Base-by-base conservation (phyloP, 2,797 vertebrate species). In the Enteromius anoplus region DNA sequence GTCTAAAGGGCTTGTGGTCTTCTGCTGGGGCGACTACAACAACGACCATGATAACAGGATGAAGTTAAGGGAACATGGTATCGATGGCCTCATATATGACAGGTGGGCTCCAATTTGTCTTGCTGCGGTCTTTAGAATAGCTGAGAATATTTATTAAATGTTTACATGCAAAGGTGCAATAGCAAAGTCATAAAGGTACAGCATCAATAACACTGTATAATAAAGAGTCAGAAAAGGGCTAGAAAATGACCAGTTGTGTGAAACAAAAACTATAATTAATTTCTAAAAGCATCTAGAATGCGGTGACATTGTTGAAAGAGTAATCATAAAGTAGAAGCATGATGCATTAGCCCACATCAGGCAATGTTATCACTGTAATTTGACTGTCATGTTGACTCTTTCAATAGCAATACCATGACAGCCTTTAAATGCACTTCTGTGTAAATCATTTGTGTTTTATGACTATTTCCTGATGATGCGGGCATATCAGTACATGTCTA, bases 1-100 rank as follows among this genome's bases (percentile, higher is more conserved):
- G 89, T 93, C 95, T 8, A 98, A 97, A 92, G 97, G 96, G 75
- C 92, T 99, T 73, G 96, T 99, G 84, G 94, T 99, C 69, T 99
- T 99, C 92, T 95, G 97, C 72, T 99, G 98, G 98, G 98, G 98
- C 0, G 97, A 99, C 2, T 96, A 99, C 82, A 97, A 97, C 91
- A 99, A 99, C 19, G 94, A 98, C 69, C 96, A 97, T 0, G 95
- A 97, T 34, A 99, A 93, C 92, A 94, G 98, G 82, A 96, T 86
- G 87, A 96, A 90, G 84, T 89, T 99, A 91, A 95, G 93, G 87
- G 96, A 96, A 85, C 94, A 95, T 83, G 96, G 97, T 45, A 96
- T 99, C 49, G 93, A 98, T 84, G 98, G 98, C 58, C 93, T 99
- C 60, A 97, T 99, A 91, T 98, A 99, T 87, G 98, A 99, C 90